These are phyloP conservation scores for Enteromius argenteus DNA, from an alignment of 2,797 vertebrate genomes.

Conservation along the genomic window DNA sequence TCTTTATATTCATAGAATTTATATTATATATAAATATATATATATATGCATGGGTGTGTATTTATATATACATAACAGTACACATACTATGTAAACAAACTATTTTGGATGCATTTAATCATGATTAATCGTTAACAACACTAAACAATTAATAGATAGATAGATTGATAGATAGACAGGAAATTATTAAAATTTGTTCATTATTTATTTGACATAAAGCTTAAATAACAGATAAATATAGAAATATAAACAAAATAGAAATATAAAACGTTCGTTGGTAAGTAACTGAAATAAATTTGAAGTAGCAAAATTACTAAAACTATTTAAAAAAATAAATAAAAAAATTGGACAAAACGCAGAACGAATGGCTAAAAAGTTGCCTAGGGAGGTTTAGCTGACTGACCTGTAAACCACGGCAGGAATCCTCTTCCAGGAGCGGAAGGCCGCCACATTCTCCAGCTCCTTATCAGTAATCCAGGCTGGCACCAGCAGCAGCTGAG, in stretches of 20 bases:
- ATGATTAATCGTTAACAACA: too few species aligned
- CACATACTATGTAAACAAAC: too few species aligned
- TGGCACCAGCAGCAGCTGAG: constrained; percentile 94
- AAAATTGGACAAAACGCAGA: not conserved
- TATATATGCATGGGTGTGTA: too few species aligned
- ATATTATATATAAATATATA: too few species aligned
- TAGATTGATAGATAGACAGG: not conserved
- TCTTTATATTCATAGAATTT: too few species aligned
- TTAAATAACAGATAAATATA: too few species aligned
- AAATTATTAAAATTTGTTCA: too few species aligned
- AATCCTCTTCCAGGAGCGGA: constrained; percentile 97
- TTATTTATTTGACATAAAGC: too few species aligned
- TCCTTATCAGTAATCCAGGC: constrained; percentile 98
- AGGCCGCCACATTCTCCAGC: constrained; percentile 93
- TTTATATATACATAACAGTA: too few species aligned
- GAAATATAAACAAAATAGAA: not conserved
- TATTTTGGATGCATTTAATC: too few species aligned
- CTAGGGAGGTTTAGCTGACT: constrained; percentile 45
- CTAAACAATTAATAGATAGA: not conserved
- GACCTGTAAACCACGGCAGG: constrained; percentile 96
- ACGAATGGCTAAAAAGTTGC: not conserved
- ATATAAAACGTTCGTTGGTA: not conserved
- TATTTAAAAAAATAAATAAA: not conserved
- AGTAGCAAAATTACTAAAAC: not conserved
- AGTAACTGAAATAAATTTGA: not conserved